phyloP scores from a whole-genome alignment of 1,140 invertebrate genomes.

The Onthophagus taurus region DNA sequence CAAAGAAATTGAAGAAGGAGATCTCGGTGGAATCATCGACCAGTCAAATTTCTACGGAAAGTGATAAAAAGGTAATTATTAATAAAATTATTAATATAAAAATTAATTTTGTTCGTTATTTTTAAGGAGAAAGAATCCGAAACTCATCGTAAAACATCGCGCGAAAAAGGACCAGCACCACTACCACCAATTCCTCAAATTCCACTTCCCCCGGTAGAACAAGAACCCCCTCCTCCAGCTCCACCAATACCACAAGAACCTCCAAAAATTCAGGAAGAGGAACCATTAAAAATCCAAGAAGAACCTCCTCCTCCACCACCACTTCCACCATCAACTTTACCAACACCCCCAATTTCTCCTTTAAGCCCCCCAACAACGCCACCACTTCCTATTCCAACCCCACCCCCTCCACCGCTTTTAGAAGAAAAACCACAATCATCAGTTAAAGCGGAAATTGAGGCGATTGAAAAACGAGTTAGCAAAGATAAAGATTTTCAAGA shows the following conservation, averaged over 20 bases:
- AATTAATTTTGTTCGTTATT: slow-evolving; percentile 5
- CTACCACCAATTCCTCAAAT: slow-evolving; percentile 41
- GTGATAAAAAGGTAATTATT: slow-evolving; percentile 44
- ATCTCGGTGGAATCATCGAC: slow-evolving; percentile 37
- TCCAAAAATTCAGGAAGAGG: slow-evolving; percentile 21
- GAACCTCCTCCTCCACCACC: slow-evolving; percentile 40
- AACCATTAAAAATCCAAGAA: slow-evolving; percentile 44
- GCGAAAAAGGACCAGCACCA: slow-evolving; percentile 61
- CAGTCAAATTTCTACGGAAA: slow-evolving; percentile 22
- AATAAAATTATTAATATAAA: background rate
- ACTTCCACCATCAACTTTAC: slow-evolving; percentile 35
- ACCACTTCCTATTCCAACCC: slow-evolving; percentile 17
- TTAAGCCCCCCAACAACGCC: slow-evolving; percentile 32
- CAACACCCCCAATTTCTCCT: slow-evolving; percentile 42
- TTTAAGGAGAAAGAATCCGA: slow-evolving; percentile 44
- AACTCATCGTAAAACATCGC: slow-evolving; percentile 28
- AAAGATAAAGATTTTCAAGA: slow-evolving; percentile 14
- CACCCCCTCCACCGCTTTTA: slow-evolving; percentile 9
- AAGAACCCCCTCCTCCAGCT: slow-evolving; percentile 50
- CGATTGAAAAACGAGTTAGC: background rate
- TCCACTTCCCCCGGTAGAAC: slow-evolving; percentile 33
- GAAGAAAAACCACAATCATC: background rate
- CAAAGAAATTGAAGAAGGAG: slow-evolving; percentile 39
- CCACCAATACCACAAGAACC: slow-evolving; percentile 28
- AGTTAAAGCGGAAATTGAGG: background rate